Conservation (phyloP, 1,140 invertebrate species). For the Zophobas atratus region DNA sequence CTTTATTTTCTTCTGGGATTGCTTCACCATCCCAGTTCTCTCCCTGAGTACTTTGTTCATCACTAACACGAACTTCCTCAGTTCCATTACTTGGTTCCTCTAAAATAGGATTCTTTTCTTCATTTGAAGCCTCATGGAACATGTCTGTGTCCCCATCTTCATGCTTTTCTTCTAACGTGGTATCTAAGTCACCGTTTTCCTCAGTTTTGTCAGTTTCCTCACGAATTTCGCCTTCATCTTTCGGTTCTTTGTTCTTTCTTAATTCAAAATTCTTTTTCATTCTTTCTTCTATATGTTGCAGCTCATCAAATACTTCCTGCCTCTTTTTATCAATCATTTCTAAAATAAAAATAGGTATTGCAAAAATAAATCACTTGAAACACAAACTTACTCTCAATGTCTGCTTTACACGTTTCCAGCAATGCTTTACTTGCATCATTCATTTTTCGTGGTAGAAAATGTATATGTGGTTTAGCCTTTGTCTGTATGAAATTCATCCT, state of each 20-base stretch:
- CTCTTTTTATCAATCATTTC: constrained; percentile 69
- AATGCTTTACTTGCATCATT: constrained; percentile 70
- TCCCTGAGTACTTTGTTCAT: constrained; percentile 10
- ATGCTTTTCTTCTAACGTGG: constrained; percentile 8
- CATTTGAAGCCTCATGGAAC: constrained; percentile 2
- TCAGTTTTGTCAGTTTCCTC: constrained; percentile 47
- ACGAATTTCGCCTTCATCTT: constrained; percentile 54
- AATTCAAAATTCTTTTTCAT: constrained; percentile 63
- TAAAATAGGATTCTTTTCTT: background rate
- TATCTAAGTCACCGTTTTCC: constrained; percentile 34
- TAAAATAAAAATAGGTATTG: constrained; percentile 60
- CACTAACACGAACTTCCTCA: constrained; percentile 15
- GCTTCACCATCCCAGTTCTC: constrained; percentile 32
- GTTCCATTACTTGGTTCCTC: constrained; percentile 6
- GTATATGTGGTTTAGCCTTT: constrained; percentile 88
- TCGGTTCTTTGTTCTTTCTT: constrained; percentile 48
- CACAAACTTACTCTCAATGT: constrained; percentile 70
- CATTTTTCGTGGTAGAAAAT: constrained; percentile 87
- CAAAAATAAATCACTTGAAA: background rate
- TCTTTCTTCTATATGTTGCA: constrained; percentile 63
- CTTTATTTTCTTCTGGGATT: constrained; percentile 9
- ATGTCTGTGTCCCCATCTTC: constrained; percentile 24
- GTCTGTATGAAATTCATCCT: constrained; percentile 91
- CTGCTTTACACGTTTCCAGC: constrained; percentile 69
- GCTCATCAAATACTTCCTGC: constrained; percentile 61